Conservation (phyloP, 2,797 vertebrate genomes). For the Aeoliscus strigatus region DNA sequence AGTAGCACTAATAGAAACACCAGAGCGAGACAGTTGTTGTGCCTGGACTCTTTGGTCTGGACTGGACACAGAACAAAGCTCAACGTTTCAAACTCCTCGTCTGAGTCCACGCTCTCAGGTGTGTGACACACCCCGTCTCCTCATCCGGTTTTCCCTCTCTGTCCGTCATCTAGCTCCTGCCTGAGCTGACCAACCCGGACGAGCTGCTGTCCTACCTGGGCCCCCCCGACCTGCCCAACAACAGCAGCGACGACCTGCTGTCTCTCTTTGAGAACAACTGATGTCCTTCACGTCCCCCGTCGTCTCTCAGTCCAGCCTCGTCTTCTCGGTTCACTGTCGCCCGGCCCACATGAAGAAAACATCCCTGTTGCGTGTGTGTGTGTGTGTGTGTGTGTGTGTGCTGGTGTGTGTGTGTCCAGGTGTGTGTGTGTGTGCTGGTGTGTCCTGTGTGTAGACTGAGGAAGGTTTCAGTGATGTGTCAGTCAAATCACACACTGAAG, state of each 20-base stretch:
- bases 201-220: constrained; percentile 94
- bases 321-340: constrained; percentile 22
- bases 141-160: neutral
- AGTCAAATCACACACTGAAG: too few relatives aligned
- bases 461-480: too few relatives aligned
- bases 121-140: too few relatives aligned
- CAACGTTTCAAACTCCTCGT: too few relatives aligned
- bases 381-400: constrained; percentile 5
- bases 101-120: too few relatives aligned
- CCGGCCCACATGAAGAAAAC: constrained; percentile 11
- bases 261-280: constrained; percentile 96
- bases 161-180: constrained; percentile 79
- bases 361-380: constrained; percentile 4
- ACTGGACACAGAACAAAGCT: too few relatives aligned
- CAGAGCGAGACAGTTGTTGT: too few relatives aligned
- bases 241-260: constrained; percentile 91
- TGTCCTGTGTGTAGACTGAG: constrained; percentile 8
- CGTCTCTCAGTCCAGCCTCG: constrained; percentile 28
- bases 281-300: constrained; percentile 29
- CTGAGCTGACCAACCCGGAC: constrained; percentile 92
- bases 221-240: constrained; percentile 89
- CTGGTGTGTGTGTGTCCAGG: constrained; percentile 2
- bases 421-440: constrained; percentile 39
- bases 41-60: too few relatives aligned
- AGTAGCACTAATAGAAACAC: too few relatives aligned